phyloP scores from a whole-genome alignment of 37 sponge, comb jelly and placozoan species.

The Haliclona indistincta region DNA sequence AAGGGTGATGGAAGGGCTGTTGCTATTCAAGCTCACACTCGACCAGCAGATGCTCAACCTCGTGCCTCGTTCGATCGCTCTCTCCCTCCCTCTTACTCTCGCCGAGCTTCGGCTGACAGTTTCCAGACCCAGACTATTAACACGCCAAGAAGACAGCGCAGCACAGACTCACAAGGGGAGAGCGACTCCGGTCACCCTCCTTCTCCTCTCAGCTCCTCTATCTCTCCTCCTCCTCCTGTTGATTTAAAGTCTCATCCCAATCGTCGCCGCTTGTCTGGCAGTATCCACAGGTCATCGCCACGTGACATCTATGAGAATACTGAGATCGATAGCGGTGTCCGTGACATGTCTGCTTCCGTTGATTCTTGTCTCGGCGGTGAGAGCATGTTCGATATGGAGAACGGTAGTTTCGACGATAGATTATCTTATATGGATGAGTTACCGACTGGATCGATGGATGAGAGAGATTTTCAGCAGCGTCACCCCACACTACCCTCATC shows the following conservation, averaged over 20 bases:
- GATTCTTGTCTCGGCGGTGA: neutral
- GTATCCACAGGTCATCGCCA: neutral
- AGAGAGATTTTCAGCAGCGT: neutral
- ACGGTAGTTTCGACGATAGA: neutral
- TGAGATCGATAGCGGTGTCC: neutral
- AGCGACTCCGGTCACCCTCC: conserved; percentile 24
- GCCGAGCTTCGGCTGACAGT: neutral
- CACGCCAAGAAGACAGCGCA: conserved; percentile 2
- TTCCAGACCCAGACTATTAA: neutral
- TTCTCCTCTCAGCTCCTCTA: conserved; percentile 7
- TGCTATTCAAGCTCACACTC: conserved; percentile 8
- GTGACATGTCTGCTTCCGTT: neutral
- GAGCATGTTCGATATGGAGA: neutral
- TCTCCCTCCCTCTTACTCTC: conserved; percentile 10
- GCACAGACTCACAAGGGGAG: neutral
- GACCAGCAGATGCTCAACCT: conserved; percentile 1
- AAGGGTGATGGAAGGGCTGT: conserved; percentile 52
- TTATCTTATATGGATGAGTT: neutral
- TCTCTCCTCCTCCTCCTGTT: conserved; percentile 42
- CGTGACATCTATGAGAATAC: neutral
- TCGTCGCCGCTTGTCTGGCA: too few relatives aligned
- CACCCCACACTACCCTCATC: neutral
- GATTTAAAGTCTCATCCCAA: conserved; percentile 47
- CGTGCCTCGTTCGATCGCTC: conserved; percentile 26
- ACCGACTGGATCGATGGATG: too few relatives aligned